These are phyloP conservation scores for Barbus barbus DNA, from an alignment of 2,113 vertebrate genomes.

Conservation along the genomic window DNA sequence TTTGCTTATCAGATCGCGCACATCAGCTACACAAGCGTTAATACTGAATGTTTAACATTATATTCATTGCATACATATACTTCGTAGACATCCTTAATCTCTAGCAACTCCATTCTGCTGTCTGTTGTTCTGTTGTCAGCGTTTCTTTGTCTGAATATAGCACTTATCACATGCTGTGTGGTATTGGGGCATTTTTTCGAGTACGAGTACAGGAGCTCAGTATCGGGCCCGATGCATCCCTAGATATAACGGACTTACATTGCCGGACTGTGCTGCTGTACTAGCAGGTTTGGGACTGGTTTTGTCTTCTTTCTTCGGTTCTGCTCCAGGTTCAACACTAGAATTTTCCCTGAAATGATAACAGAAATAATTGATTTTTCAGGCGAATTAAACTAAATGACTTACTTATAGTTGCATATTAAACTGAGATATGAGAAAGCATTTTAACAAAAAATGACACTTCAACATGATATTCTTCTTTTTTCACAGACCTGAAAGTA, in stretches of 20 bases:
- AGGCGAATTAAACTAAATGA: not conserved
- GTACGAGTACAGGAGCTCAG: too few relatives aligned
- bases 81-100: too few relatives aligned
- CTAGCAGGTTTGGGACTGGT: slow-evolving; percentile 81
- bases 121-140: too few relatives aligned
- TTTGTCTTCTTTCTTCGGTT: slow-evolving; percentile 81
- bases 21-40: too few relatives aligned
- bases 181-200: too few relatives aligned
- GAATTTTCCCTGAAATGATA: slow-evolving; percentile 66
- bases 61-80: too few relatives aligned
- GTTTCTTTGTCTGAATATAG: too few relatives aligned
- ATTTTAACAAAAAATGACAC: not conserved
- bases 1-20: too few relatives aligned
- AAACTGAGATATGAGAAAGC: not conserved
- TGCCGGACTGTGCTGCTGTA: slow-evolving; percentile 83
- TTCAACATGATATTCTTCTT: not conserved
- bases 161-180: too few relatives aligned
- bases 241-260: slow-evolving; percentile 81
- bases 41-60: too few relatives aligned
- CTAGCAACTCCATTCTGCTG: too few relatives aligned
- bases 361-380: slow-evolving; percentile 11
- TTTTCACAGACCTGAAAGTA: not conserved
- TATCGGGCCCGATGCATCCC: too few relatives aligned
- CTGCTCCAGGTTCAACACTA: slow-evolving; percentile 75
- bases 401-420: not conserved